A percentile compares a stretch with the other conserved stretches of the same genome.
Conservation (phyloP, 2,888 invertebrate species). For the Mesochorus sp. region DNA sequence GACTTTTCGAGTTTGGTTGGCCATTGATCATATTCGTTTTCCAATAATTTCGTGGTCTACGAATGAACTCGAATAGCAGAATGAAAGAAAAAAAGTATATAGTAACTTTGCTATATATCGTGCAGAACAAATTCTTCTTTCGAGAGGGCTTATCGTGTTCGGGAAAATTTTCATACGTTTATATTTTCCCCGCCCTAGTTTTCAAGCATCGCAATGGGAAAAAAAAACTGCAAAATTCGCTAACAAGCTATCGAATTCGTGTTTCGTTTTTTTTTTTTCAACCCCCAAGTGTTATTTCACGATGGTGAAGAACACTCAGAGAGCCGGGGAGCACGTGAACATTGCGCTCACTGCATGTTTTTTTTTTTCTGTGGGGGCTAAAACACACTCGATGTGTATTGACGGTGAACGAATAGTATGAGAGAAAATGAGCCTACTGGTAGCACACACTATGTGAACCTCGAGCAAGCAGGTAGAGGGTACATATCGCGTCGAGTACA, state of each 20-base stretch:
- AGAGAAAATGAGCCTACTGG: constrained; percentile 38
- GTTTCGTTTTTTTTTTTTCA: constrained; percentile 52
- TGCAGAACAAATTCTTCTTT: constrained; percentile 37
- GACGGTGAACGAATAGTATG: constrained; percentile 55
- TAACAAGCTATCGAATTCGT: constrained; percentile 78
- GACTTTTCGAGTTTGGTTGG: constrained; percentile 2
- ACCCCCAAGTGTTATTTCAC: constrained; percentile 58
- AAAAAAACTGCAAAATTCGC: constrained; percentile 76
- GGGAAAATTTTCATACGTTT: constrained; percentile 44
- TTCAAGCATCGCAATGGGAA: constrained; percentile 9
- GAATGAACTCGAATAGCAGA: constrained; percentile 4
- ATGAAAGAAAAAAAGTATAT: constrained; percentile 13
- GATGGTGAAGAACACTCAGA: constrained; percentile 61
- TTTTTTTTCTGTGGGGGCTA: constrained; percentile 26
- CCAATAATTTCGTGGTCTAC: constrained; percentile 20
- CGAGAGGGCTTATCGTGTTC: constrained; percentile 28
- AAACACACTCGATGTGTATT: constrained; percentile 51
- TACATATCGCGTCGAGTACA: constrained; percentile 59
- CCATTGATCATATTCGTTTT: constrained; percentile 9
- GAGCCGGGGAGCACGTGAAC: constrained; percentile 54
- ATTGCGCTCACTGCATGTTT: constrained; percentile 43
- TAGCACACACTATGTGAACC: constrained; percentile 41
- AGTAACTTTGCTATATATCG: not conserved
- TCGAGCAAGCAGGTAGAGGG: constrained; percentile 50
- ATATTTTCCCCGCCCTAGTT: constrained; percentile 36